These are phyloP conservation scores for Andricus curvator DNA, from an alignment of 2,888 invertebrate genomes.

Conservation along the genomic window DNA sequence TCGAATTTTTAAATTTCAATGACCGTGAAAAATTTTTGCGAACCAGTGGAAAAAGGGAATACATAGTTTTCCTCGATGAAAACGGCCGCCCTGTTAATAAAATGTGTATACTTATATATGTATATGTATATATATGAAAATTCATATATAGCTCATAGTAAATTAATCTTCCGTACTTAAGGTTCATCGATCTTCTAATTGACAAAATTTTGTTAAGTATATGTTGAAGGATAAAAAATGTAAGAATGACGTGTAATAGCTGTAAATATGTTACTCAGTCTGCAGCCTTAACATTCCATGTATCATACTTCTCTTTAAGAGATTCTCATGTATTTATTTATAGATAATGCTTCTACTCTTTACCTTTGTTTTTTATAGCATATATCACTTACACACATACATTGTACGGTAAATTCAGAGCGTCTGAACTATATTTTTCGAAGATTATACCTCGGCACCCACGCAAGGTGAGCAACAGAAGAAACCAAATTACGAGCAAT, in stretches of 20 bases:
- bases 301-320: conserved; percentile 3
- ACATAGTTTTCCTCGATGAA: too few species aligned
- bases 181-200: background rate
- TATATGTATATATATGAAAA: background rate
- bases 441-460: background rate
- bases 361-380: background rate
- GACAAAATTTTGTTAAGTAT: background rate
- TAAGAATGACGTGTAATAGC: background rate
- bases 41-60: too few species aligned
- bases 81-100: too few species aligned
- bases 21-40: too few species aligned
- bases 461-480: conserved; percentile 14
- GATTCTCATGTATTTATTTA: conserved; percentile 11
- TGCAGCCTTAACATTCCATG: background rate
- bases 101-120: background rate
- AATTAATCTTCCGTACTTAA: background rate
- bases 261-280: conserved; percentile 2
- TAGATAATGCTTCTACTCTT: conserved; percentile 10
- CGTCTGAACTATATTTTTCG: conserved; percentile 17
- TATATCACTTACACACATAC: background rate
- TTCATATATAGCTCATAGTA: too few species aligned
- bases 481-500: background rate
- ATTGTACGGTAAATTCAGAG: conserved; percentile 9
- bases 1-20: too few species aligned
- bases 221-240: background rate